These are phyloP conservation scores for Lamproptera curius DNA, from an alignment of 2,888 invertebrate genomes.

Conservation along the genomic window DNA sequence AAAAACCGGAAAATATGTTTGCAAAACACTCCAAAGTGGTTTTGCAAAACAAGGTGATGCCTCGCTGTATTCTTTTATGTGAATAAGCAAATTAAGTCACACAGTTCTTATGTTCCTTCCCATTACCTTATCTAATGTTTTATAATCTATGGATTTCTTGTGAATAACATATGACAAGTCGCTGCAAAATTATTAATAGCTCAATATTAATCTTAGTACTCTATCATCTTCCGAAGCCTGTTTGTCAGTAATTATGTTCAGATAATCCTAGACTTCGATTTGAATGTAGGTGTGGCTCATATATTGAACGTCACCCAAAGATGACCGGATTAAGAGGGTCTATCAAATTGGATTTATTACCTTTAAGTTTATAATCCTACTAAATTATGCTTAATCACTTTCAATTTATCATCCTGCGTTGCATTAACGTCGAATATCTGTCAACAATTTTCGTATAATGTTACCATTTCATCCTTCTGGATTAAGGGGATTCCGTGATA, in stretches of 20 bases:
- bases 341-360: slow-evolving; percentile 37
- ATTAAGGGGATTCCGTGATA: too few species aligned
- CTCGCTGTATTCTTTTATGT: background rate
- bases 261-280: slow-evolving; percentile 29
- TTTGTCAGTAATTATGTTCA: slow-evolving; percentile 33
- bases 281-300: slow-evolving; percentile 13
- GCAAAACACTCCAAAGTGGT: too few species aligned
- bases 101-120: background rate
- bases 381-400: too few species aligned
- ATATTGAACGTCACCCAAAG: slow-evolving; percentile 19
- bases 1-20: too few species aligned
- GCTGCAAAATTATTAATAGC: slow-evolving; percentile 26
- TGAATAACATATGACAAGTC: background rate
- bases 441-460: too few species aligned
- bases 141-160: too few species aligned
- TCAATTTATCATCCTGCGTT: background rate
- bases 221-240: slow-evolving; percentile 25
- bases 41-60: too few species aligned
- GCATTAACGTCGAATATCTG: background rate
- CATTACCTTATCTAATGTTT: too few species aligned
- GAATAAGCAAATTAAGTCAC: background rate
- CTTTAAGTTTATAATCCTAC: slow-evolving; percentile 17
- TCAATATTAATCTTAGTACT: slow-evolving; percentile 29
- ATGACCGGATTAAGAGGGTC: slow-evolving; percentile 25
- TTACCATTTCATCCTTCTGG: too few species aligned